A percentile compares a stretch with the other conserved stretches of the same genome.
Evolutionary conservation across 2,113 vertebrate species (phyloP).

Genomic region (Gracilinanus agilis): DNA sequence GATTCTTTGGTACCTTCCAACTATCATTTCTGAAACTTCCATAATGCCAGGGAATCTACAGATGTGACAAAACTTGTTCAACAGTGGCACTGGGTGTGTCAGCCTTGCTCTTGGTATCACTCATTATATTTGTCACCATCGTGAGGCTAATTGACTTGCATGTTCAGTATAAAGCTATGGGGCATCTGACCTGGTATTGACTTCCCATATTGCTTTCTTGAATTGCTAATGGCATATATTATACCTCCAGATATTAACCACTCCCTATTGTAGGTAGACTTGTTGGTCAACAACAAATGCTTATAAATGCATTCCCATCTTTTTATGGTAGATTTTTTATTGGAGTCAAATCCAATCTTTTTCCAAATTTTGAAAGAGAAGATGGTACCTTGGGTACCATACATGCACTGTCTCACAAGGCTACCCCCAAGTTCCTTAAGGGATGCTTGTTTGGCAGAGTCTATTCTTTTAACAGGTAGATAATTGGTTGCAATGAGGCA

Average conservation of each 20-base stretch:
- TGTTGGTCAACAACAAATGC: conserved; percentile 31
- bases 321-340: conserved; percentile 40
- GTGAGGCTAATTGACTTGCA: not conserved
- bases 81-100: conserved; percentile 60
- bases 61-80: conserved; percentile 60
- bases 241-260: conserved; percentile 4
- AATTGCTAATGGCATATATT: conserved; percentile 60
- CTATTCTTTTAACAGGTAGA: not conserved
- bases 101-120: conserved; percentile 60
- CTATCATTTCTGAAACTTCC: not conserved
- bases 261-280: conserved; percentile 37
- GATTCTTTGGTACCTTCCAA: not conserved
- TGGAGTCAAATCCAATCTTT: not conserved
- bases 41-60: conserved; percentile 45
- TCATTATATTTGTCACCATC: conserved; percentile 62
- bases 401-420: not conserved
- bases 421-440: not conserved
- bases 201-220: conserved; percentile 47
- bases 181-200: conserved; percentile 52
- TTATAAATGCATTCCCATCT: conserved; percentile 34
- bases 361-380: conserved; percentile 12
- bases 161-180: not conserved
- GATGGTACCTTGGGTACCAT: not conserved
- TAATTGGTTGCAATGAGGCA: conserved; percentile 24
- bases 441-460: not conserved